Conservation (phyloP, 2,888 invertebrate species). For the Amblyteles armatorius region DNA sequence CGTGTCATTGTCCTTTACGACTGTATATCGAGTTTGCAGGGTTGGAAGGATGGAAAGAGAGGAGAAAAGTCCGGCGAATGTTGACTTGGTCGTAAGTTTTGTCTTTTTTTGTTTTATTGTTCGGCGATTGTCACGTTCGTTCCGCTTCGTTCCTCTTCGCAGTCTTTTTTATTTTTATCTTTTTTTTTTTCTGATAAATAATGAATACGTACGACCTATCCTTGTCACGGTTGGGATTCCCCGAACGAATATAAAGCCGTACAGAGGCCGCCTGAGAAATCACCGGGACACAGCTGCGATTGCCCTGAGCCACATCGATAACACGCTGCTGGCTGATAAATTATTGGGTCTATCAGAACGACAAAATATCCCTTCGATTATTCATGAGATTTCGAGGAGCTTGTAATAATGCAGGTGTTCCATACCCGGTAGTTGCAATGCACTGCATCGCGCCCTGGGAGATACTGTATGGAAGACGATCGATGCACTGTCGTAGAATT, state of each 20-base stretch:
- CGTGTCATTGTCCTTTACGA: constrained; percentile 16
- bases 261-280: constrained; percentile 58
- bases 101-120: not conserved
- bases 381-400: constrained; percentile 56
- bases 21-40: not conserved
- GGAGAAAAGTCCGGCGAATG: not conserved
- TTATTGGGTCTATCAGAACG: constrained; percentile 48
- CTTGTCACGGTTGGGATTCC: constrained; percentile 15
- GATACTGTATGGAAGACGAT: not conserved
- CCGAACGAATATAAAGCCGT: constrained; percentile 33
- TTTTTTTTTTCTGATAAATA: constrained; percentile 35
- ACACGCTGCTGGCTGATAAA: constrained; percentile 45
- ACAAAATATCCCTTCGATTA: constrained; percentile 56
- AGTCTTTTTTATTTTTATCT: not conserved
- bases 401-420: constrained; percentile 33
- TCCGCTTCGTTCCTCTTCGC: not conserved
- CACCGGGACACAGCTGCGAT: constrained; percentile 61
- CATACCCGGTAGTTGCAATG: not conserved
- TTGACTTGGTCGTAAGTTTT: not conserved
- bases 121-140: constrained; percentile 6
- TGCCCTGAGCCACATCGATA: constrained; percentile 58
- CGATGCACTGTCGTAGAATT: not conserved
- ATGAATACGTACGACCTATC: constrained; percentile 14
- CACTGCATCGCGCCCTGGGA: not conserved
- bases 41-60: not conserved